Percentiles rank a stretch among this genome's conserved stretches.
Evolutionary conservation across 2,113 vertebrate species (phyloP).

Genomic region (Sapayoa aenigma): DNA sequence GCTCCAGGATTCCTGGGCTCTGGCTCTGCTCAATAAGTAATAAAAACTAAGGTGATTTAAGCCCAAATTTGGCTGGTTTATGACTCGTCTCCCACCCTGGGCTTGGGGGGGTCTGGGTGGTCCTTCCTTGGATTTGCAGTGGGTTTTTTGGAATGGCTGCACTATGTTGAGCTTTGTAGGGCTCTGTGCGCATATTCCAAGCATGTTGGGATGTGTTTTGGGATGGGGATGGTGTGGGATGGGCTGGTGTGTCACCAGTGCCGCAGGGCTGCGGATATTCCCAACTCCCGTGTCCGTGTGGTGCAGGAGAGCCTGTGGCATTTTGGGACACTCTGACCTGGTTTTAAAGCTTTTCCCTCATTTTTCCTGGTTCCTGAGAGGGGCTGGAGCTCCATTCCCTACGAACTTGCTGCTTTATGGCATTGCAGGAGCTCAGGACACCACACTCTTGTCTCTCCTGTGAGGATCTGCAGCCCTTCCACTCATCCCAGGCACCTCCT

Average conservation of each 20-base stretch:
- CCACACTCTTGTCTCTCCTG: accelerated
- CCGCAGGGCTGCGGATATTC: not conserved
- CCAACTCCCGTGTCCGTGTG: accelerated
- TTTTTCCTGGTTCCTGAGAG: accelerated
- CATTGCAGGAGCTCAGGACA: accelerated
- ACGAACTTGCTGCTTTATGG: accelerated
- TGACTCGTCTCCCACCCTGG: not conserved
- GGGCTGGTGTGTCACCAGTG: not conserved
- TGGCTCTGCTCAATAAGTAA: not conserved
- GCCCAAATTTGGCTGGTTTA: not conserved
- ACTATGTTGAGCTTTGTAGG: accelerated
- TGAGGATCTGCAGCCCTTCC: accelerated
- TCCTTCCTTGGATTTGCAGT: not conserved
- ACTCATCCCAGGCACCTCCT: not conserved
- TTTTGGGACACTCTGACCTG: not conserved
- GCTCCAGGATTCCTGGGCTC: accelerated
- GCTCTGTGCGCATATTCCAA: accelerated
- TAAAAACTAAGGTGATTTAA: not conserved
- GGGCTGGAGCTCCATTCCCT: not conserved
- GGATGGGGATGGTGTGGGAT: not conserved
- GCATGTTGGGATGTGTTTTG: accelerated
- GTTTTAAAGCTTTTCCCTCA: accelerated
- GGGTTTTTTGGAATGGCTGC: not conserved
- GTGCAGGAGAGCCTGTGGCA: accelerated
- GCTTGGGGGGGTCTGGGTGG: not conserved